Evolutionary conservation across 2,888 invertebrate genomes (phyloP).

Genomic region (Apodemia mormo): DNA sequence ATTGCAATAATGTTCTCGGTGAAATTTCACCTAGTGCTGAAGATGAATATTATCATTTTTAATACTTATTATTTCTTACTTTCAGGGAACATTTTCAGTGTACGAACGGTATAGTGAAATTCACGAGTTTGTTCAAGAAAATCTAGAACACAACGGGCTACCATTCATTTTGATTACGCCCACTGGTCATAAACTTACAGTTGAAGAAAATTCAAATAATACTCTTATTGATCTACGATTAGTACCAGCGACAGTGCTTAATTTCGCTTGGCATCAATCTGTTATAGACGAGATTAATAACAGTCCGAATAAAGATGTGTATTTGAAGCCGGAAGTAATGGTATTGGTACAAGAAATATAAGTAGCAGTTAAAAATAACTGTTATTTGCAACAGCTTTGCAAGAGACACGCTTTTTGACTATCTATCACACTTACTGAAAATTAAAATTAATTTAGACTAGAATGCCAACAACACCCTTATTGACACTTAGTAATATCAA

Average conservation of each 20-base stretch:
- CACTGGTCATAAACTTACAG: constrained; percentile 83
- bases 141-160: constrained; percentile 84
- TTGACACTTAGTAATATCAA: constrained; percentile 86
- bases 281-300: constrained; percentile 74
- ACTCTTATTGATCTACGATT: constrained; percentile 89
- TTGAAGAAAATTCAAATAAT: constrained; percentile 85
- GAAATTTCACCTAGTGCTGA: too few species aligned
- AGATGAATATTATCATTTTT: too few species aligned
- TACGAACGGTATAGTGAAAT: constrained; percentile 89
- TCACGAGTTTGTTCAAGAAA: constrained; percentile 90
- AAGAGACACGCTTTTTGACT: neutral
- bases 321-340: constrained; percentile 89
- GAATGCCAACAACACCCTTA: constrained; percentile 75
- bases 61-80: constrained; percentile 31
- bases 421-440: neutral
- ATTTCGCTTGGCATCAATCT: constrained; percentile 86
- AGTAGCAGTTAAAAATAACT: neutral
- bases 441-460: neutral
- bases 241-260: constrained; percentile 91
- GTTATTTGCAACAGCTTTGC: neutral
- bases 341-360: constrained; percentile 23
- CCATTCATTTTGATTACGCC: constrained; percentile 87
- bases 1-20: neutral
- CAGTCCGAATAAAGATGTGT: constrained; percentile 81
- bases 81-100: constrained; percentile 93